Percentiles rank a stretch among this genome's conserved stretches.
phyloP scores from a whole-genome alignment of 1,140 invertebrate species.

The Lasioglossum albipes region DNA sequence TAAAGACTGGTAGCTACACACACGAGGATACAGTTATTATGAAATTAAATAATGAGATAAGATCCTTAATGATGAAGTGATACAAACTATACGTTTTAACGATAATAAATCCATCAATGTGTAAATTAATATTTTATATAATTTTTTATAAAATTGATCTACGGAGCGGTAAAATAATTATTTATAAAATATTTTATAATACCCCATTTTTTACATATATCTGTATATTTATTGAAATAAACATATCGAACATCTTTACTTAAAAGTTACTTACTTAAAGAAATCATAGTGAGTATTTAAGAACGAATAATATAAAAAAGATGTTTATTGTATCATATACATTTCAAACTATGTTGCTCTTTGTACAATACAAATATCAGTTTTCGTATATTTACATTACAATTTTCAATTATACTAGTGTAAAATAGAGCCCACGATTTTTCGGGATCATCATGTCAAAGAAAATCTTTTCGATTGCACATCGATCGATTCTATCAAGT shows the following conservation, averaged over 20 bases:
- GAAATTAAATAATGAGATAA: conserved; percentile 73
- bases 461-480: conserved; percentile 64
- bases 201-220: not conserved
- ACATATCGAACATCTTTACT: conserved; percentile 34
- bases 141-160: conserved; percentile 4
- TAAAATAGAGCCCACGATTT: not conserved
- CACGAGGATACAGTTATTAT: conserved; percentile 76
- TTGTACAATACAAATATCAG: not conserved
- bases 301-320: not conserved
- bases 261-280: not conserved
- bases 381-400: conserved; percentile 4
- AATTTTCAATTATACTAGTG: not conserved
- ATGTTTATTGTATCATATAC: not conserved
- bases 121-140: not conserved
- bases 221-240: conserved; percentile 52
- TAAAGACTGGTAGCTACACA: conserved; percentile 74
- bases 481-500: conserved; percentile 82
- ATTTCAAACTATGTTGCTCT: not conserved
- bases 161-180: conserved; percentile 11
- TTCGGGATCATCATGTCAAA: conserved; percentile 4
- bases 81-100: conserved; percentile 16
- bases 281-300: not conserved
- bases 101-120: conserved; percentile 10
- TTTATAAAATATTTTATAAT: conserved; percentile 21
- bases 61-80: conserved; percentile 61